These are phyloP conservation scores for Drosophila pegasa DNA, from an alignment of 2,888 invertebrate species.

Conservation along the genomic window DNA sequence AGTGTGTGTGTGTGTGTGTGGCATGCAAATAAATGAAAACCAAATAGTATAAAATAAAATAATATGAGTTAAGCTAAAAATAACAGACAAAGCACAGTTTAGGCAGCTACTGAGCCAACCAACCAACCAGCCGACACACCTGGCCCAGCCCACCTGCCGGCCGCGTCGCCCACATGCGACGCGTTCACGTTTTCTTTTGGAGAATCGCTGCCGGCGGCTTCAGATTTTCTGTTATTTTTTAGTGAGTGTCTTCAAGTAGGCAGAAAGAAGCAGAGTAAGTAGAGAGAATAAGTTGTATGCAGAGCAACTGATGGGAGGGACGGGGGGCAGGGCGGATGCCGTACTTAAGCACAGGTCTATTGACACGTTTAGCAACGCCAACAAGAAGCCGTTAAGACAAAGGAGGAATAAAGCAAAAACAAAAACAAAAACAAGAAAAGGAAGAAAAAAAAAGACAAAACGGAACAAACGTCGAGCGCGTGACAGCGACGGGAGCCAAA, in stretches of 20 bases:
- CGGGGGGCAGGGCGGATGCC: background rate
- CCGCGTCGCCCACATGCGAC: background rate
- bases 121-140: background rate
- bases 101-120: constrained; percentile 1
- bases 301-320: background rate
- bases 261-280: background rate
- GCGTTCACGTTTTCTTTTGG: constrained; percentile 3
- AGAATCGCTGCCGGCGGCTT: constrained; percentile 27
- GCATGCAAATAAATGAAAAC: constrained; percentile 37
- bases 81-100: constrained; percentile 6
- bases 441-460: constrained; percentile 7
- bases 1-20: constrained; percentile 2
- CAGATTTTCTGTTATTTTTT: constrained; percentile 18
- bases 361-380: constrained; percentile 52
- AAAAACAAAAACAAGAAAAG: background rate
- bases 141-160: background rate
- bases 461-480: constrained; percentile 16
- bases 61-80: constrained; percentile 22
- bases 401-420: constrained; percentile 1
- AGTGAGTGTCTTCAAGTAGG: constrained; percentile 10
- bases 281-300: background rate
- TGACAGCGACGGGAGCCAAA: constrained; percentile 1
- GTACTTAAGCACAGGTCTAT: constrained; percentile 32
- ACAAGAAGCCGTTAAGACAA: constrained; percentile 39
- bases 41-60: constrained; percentile 37